Conservation (phyloP, 2,888 invertebrate genomes). For the Melanchra persicariae region DNA sequence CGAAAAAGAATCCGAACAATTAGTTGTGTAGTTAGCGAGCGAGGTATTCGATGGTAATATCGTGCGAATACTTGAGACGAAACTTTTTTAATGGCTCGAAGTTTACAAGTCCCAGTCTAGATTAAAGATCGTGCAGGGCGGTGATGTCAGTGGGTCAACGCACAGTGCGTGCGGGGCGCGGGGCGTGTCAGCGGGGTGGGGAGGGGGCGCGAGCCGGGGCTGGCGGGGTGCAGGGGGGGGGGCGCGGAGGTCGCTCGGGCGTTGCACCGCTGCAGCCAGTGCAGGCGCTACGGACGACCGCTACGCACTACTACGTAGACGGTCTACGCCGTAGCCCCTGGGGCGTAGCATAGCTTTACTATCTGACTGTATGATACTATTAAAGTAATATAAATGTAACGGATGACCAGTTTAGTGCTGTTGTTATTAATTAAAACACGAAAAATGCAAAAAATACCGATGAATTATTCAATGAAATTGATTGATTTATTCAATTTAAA, state of each 20-base stretch:
- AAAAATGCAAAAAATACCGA: background rate
- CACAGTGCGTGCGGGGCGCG: conserved; percentile 86
- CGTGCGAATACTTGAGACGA: conserved; percentile 44
- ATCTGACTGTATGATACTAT: conserved; percentile 52
- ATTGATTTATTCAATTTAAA: conserved; percentile 26
- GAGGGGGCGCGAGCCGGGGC: conserved; percentile 62
- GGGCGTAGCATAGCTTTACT: conserved; percentile 62
- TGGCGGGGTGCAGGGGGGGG: conserved; percentile 46
- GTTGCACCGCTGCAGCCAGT: conserved; percentile 88
- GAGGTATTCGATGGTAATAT: conserved; percentile 56
- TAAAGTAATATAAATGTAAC: conserved; percentile 41
- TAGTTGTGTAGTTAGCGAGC: conserved; percentile 38
- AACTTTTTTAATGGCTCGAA: conserved; percentile 69
- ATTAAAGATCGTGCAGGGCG: conserved; percentile 89
- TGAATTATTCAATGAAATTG: conserved; percentile 16
- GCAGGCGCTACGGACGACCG: conserved; percentile 80
- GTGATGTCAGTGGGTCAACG: conserved; percentile 89
- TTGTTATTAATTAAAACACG: conserved; percentile 13
- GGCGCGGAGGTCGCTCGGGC: conserved; percentile 77
- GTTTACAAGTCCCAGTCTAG: conserved; percentile 80
- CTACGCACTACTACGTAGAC: conserved; percentile 78
- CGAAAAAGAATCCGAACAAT: conserved; percentile 4
- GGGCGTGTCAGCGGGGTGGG: conserved; percentile 86
- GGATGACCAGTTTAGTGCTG: conserved; percentile 49
- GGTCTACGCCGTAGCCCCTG: conserved; percentile 72